Conservation (phyloP, 2,113 vertebrate genomes). For the Ptilorrhoa leucosticta region DNA sequence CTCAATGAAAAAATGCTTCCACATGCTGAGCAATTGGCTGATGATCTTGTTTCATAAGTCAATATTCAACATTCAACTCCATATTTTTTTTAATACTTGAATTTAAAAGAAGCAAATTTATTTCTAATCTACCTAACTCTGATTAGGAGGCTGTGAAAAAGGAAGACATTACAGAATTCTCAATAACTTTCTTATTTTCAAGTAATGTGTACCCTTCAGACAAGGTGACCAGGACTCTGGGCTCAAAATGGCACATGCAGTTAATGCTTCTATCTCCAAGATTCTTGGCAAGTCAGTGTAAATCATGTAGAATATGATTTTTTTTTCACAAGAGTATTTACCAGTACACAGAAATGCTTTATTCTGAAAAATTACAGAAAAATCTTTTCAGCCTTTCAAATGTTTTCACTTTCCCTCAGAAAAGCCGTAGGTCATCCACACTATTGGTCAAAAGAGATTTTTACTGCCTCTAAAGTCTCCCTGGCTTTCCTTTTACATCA, state of each 20-base stretch:
- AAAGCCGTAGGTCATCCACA: slow-evolving; percentile 18
- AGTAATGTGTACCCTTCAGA: neutral
- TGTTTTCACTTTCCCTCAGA: neutral
- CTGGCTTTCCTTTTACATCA: slow-evolving; percentile 35
- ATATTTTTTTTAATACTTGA: neutral
- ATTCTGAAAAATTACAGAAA: slow-evolving; percentile 54
- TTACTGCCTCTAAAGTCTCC: slow-evolving; percentile 51
- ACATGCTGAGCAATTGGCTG: neutral
- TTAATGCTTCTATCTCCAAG: slow-evolving; percentile 32
- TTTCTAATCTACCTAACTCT: neutral
- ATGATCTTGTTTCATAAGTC: neutral
- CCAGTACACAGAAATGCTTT: slow-evolving; percentile 30
- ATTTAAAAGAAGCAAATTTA: neutral
- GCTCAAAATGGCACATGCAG: neutral
- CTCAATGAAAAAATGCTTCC: neutral
- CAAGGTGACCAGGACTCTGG: neutral
- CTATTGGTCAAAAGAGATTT: slow-evolving; percentile 41
- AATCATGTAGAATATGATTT: slow-evolving; percentile 39
- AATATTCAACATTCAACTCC: neutral
- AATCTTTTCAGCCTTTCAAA: neutral
- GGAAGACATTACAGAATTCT: neutral
- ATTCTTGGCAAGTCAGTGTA: slow-evolving; percentile 51
- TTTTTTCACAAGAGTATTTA: slow-evolving; percentile 34
- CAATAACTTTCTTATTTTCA: neutral
- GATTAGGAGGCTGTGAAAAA: neutral